Evolutionary conservation across 2,797 vertebrate genomes (phyloP), one percentile per base, ranked within the genome.

Genomic region (Falco columbarius): DNA sequence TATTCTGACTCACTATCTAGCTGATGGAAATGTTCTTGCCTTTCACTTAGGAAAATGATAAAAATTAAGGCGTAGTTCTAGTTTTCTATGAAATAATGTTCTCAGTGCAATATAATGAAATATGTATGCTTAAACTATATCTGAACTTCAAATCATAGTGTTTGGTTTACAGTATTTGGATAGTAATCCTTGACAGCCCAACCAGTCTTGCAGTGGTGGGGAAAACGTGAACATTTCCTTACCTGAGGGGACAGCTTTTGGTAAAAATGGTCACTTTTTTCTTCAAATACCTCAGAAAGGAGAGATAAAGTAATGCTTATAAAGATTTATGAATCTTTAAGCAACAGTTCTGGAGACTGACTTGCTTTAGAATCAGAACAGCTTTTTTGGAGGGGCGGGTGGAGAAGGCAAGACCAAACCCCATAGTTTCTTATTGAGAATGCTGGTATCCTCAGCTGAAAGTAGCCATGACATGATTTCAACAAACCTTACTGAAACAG

Each of bases 331-430:
- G 20, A 12, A 36, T 40, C 23, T 75, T 86, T 44, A 58, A 42
- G 14, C 12, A 66, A 5, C 15, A 55, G 4, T 58, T 81, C 32
- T 76, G 24, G 21, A 56, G 9, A 36, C 3, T 71, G 18, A 10
- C 5, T 73, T 75, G 16, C 29, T 67, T 80, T 61, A 72, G 47
- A 67, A 27, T 0, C 1, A 44, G 18, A 49, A 34, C 0, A 29
- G 9, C 8, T 70, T 66, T 52, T 65, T 34, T 29, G 32, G 20
- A 5, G 10, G 18, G 40, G 40, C 6, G 13, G 40, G 40, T 40
- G 40, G 12, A 6, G 38, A 40, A 5, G 8, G 1, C 7, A 49
- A 74, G 62, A 6, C 24, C 9, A 74, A 54, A 27, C 0, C 3
- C 3, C 8, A 23, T 23, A 32, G 3, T 17, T 59, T 26, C 14